phyloP scores from a whole-genome alignment of 2,113 vertebrate species.

The Lepisosteus oculatus region DNA sequence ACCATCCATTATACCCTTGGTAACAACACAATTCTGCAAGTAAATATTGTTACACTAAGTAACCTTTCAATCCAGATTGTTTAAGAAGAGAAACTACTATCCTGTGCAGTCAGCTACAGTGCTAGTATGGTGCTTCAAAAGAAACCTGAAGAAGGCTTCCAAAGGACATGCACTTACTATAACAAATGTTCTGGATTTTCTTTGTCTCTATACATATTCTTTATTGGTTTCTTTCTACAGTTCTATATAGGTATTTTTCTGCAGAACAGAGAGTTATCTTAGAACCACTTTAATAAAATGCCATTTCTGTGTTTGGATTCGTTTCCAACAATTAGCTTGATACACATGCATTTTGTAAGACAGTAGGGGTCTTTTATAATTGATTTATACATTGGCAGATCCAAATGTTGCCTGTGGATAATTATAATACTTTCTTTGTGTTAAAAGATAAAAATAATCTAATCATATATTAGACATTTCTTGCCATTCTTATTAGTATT shows the following conservation, averaged over 20 bases:
- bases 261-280: too few relatives aligned
- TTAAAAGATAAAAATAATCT: slow-evolving; percentile 74
- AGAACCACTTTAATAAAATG: too few relatives aligned
- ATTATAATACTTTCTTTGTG: slow-evolving; percentile 68
- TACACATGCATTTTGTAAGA: background rate
- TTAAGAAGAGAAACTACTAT: slow-evolving; percentile 86
- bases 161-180: background rate
- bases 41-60: slow-evolving; percentile 86
- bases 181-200: background rate
- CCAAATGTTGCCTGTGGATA: slow-evolving; percentile 69
- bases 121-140: slow-evolving; percentile 80
- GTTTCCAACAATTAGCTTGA: too few relatives aligned
- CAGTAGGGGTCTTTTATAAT: slow-evolving; percentile 63
- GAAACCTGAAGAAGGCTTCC: slow-evolving; percentile 55
- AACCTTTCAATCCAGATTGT: slow-evolving; percentile 85
- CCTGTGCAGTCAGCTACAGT: slow-evolving; percentile 81
- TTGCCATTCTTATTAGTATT: too few relatives aligned
- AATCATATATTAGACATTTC: slow-evolving; percentile 56
- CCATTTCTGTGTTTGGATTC: too few relatives aligned
- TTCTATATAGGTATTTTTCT: too few relatives aligned
- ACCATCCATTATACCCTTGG: slow-evolving; percentile 83
- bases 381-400: slow-evolving; percentile 77
- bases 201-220: too few relatives aligned
- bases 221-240: too few relatives aligned
- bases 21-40: slow-evolving; percentile 87